Evolutionary conservation across 2,888 invertebrate species (phyloP).

Genomic region (Ormyrus thymus): DNA sequence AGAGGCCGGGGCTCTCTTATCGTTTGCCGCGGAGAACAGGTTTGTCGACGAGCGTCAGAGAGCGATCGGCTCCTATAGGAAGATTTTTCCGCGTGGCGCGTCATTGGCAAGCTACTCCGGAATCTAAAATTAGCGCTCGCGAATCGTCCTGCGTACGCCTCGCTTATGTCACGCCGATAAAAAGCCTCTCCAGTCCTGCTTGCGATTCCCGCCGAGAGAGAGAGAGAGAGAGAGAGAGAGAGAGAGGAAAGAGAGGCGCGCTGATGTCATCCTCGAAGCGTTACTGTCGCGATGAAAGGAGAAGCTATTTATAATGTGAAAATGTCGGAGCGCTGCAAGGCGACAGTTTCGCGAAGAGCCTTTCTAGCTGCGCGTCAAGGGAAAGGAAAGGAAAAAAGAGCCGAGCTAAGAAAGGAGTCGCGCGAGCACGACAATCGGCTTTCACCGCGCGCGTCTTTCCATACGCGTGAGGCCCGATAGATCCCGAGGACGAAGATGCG

Average conservation of each 20-base stretch:
- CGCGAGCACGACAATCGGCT: not conserved
- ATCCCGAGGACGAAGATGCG: too few relatives aligned
- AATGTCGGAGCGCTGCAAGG: too few relatives aligned
- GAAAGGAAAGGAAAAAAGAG: not conserved
- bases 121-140: slow-evolving; percentile 12
- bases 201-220: too few relatives aligned
- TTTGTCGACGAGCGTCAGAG: slow-evolving; percentile 4
- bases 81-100: too few relatives aligned
- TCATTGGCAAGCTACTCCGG: not conserved
- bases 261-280: not conserved
- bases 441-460: not conserved
- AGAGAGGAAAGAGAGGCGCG: too few relatives aligned
- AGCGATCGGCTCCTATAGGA: too few relatives aligned
- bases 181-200: not conserved
- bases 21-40: slow-evolving; percentile 4
- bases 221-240: too few relatives aligned
- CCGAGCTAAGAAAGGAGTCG: slow-evolving; percentile 18
- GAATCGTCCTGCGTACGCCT: not conserved
- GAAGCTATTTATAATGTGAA: too few relatives aligned
- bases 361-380: too few relatives aligned
- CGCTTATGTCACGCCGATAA: slow-evolving; percentile 16
- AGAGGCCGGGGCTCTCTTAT: too few relatives aligned
- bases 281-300: too few relatives aligned
- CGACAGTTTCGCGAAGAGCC: too few relatives aligned
- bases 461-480: not conserved